These are phyloP conservation scores for Zaprionus taronus DNA, from an alignment of 1,140 invertebrate genomes.

Conservation along the genomic window DNA sequence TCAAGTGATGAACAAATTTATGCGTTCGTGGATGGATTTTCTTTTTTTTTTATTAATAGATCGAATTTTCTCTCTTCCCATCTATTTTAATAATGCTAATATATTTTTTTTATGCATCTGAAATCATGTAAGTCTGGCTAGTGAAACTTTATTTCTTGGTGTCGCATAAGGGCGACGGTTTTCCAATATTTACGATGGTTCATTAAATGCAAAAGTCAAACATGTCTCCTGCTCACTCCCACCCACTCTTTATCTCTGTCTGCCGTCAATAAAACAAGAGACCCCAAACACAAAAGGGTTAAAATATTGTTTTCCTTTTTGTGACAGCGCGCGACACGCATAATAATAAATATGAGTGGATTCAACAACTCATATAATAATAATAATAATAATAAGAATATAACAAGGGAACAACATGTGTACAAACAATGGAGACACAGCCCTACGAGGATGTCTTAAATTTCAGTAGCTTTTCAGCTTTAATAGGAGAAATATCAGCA, in stretches of 20 bases:
- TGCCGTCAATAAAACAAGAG: not conserved
- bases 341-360: slow-evolving; percentile 67
- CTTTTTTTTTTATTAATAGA: slow-evolving; percentile 46
- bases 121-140: slow-evolving; percentile 10
- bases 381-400: slow-evolving; percentile 56
- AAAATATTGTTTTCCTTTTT: slow-evolving; percentile 59
- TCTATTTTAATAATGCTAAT: not conserved
- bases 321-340: slow-evolving; percentile 67
- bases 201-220: slow-evolving; percentile 40
- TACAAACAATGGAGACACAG: slow-evolving; percentile 37
- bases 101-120: not conserved
- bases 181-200: slow-evolving; percentile 66
- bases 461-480: not conserved
- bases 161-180: slow-evolving; percentile 33
- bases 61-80: slow-evolving; percentile 20
- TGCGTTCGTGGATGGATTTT: slow-evolving; percentile 19
- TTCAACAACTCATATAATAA: slow-evolving; percentile 64
- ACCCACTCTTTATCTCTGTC: not conserved
- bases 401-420: slow-evolving; percentile 40
- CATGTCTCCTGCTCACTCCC: not conserved
- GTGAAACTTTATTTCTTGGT: slow-evolving; percentile 10
- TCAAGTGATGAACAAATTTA: slow-evolving; percentile 12
- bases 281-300: slow-evolving; percentile 51
- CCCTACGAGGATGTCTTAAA: not conserved
- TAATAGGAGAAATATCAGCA: not conserved